Base-by-base conservation (phyloP, 1,140 invertebrate genomes). In the Dendrolimus punctatus region DNA sequence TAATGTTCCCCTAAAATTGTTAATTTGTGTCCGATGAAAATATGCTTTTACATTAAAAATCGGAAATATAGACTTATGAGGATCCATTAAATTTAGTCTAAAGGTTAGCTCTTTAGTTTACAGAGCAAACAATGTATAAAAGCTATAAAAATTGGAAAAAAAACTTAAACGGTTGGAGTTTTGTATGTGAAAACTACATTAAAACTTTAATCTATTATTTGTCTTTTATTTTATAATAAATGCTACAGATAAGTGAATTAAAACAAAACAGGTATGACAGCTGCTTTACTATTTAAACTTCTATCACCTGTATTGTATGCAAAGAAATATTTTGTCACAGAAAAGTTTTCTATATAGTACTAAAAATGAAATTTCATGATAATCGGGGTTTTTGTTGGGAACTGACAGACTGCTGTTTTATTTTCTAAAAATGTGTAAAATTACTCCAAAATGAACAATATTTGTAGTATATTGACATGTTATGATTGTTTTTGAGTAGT, bases 121-220 rank as follows among this genome's bases (percentile, higher is more conserved):
- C 37, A 23, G 77, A 78, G 81, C 71, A 72, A 73, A 76, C 68
- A 80, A 73, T 81, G 81, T 80, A 76, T 76, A 70, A 77, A 76
- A 77, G 70, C 59, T 58, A 79, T 74, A 80, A 43, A 85, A 82
- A 83, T 80, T 73, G 75, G 68, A 56, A 79, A 80, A n/a, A 80
- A 82, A 64, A 23, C 42, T 79, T 64, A 73, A 71, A 82, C 66
- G 73, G 64, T 80, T 74, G 51, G 62, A 70, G 73, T 73, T 79
- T 49, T 61, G 66, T 71, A 55, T 74, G 63, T 70, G 55, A 57
- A 56, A 54, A 69, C 63, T 65, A 74, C 69, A 80, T 76, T 80
- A 80, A 81, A 85, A 85, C 78, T 85, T 76, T 76, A 65, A 62
- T 83, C 74, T 36, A 53, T 53, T 58, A 49, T 62, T 61, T 56